Base-by-base conservation (phyloP, 1,140 invertebrate genomes). In the Metopolophium dirhodum region DNA sequence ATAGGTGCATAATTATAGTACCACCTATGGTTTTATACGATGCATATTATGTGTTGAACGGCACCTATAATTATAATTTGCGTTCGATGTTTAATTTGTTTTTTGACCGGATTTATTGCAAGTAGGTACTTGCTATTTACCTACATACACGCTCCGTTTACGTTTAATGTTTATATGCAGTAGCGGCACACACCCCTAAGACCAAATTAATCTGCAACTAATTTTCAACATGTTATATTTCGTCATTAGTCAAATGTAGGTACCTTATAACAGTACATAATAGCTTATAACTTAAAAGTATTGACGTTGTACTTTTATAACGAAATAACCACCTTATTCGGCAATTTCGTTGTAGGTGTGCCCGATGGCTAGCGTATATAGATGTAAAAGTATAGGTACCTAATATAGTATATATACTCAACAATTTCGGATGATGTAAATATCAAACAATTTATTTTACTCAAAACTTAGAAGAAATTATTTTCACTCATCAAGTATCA, bases 1-100 rank as follows among this genome's bases (percentile, higher is more conserved):
- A 77, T 77, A 77, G 14, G 61, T 77, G 30, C 61, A 77, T 77
- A 77, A 77, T 77, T 77, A 77, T 77, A 77, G 61, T 77, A n/a
- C 6, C 61, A 77, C 61, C 61, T 77, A 35, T 68, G 14, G 14
- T n/a, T 30, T 9, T 61, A 61, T n/a, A 68, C 30, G 30, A 18
- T 77, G 14, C 61, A n/a, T 77, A 54, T 54, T 77, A 77, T n/a
- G 30, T 77, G 14, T n/a, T 68, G 4, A 77, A 35, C 35, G 41
- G 37, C n/a, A n/a, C n/a, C n/a, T 83, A 41, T 83, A 83, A 41
- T 83, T 83, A 83, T 37, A 83, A 83, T 23, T 83, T 2, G 35
- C 2, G 35, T 83, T 83, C 82, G 22, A 41, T 41, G 20, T 41
- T 83, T 41, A 83, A 83, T 83, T 83, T 83, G 22, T 83, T 83